Evolutionary conservation across 2,888 invertebrate genomes (phyloP).

Genomic region (Polia nebulosa): DNA sequence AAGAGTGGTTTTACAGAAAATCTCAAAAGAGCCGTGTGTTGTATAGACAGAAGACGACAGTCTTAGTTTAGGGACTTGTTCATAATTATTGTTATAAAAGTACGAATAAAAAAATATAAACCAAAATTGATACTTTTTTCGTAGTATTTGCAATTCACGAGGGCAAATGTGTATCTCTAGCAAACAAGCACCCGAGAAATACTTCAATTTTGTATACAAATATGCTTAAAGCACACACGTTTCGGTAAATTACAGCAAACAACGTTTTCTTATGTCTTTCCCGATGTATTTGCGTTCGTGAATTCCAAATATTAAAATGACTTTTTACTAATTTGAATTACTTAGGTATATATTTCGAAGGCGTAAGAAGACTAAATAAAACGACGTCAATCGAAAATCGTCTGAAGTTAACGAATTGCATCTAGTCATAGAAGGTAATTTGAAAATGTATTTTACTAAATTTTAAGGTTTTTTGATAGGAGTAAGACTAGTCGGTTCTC

Average conservation of each 20-base stretch:
- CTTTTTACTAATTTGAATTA: constrained; percentile 34
- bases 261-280: neutral
- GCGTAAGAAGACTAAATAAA: constrained; percentile 54
- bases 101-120: constrained; percentile 51
- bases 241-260: constrained; percentile 27
- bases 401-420: constrained; percentile 74
- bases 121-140: constrained; percentile 48
- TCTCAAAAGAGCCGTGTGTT: constrained; percentile 86
- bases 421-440: constrained; percentile 74
- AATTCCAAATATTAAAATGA: constrained; percentile 39
- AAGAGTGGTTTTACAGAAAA: constrained; percentile 87
- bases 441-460: constrained; percentile 52
- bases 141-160: constrained; percentile 43
- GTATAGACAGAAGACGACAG: constrained; percentile 86
- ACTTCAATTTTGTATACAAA: constrained; percentile 49
- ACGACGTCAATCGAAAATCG: constrained; percentile 73
- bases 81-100: constrained; percentile 42
- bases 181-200: constrained; percentile 31
- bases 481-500: constrained; percentile 68
- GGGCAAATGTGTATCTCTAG: constrained; percentile 39
- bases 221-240: constrained; percentile 34
- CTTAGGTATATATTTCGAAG: constrained; percentile 37
- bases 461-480: constrained; percentile 56
- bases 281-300: constrained; percentile 17
- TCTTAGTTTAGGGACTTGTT: constrained; percentile 75